Conservation (phyloP, 2,888 invertebrate genomes). For the Troides helena region DNA sequence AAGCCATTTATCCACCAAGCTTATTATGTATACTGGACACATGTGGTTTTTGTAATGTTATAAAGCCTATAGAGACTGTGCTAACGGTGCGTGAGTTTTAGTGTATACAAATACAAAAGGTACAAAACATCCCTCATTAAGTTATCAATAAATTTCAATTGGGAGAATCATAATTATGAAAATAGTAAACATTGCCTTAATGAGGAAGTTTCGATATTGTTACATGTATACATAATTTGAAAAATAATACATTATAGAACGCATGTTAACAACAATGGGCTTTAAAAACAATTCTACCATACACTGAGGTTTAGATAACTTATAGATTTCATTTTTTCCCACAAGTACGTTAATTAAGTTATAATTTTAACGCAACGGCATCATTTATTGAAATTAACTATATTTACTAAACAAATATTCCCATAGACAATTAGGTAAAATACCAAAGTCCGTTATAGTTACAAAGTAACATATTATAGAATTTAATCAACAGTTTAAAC, state of each 20-base stretch:
- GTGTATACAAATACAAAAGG: background rate
- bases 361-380: background rate
- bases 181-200: background rate
- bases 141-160: no score
- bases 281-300: background rate
- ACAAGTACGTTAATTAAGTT: background rate
- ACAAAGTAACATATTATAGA: background rate
- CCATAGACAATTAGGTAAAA: background rate
- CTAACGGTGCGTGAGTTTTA: background rate
- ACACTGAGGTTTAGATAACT: background rate
- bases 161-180: background rate
- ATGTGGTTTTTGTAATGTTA: background rate
- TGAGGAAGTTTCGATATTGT: background rate
- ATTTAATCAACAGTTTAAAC: constrained; percentile 17
- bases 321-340: background rate
- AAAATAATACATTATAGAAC: no score
- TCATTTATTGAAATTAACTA: background rate
- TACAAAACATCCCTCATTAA: background rate
- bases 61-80: background rate
- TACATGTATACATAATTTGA: no score
- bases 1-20: no score
- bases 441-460: background rate
- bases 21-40: no score
- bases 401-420: background rate
- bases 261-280: no score